phyloP scores from a whole-genome alignment of 2,888 invertebrate species.

The Syrphus vitripennis region DNA sequence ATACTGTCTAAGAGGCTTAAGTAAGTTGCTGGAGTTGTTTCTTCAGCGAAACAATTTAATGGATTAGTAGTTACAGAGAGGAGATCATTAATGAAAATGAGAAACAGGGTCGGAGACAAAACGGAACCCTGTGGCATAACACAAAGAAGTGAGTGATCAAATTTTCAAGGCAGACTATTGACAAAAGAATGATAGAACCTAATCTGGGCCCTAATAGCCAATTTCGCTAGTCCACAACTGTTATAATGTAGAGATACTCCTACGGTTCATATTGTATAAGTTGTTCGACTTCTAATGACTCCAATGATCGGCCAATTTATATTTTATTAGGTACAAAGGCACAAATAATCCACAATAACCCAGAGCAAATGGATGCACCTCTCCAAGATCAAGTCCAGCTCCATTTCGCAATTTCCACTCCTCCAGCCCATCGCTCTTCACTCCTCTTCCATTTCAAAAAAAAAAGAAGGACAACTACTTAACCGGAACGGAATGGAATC shows the following conservation, averaged over 20 bases:
- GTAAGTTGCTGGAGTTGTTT: no score
- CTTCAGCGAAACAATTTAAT: no score
- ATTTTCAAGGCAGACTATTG: no score
- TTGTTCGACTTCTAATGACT: constrained; percentile 62
- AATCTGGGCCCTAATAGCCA: not conserved
- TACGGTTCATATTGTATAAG: constrained; percentile 30
- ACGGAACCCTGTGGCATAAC: no score
- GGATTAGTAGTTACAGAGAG: no score
- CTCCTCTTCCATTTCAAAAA: not conserved
- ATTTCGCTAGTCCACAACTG: not conserved
- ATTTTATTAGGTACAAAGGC: constrained; percentile 66
- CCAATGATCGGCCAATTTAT: constrained; percentile 65
- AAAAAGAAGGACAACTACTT: constrained; percentile 53
- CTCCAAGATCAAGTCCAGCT: not conserved
- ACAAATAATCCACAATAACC: constrained; percentile 62
- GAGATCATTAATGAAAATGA: no score
- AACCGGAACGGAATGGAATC: constrained; percentile 71
- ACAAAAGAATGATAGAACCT: no score
- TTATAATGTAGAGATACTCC: not conserved
- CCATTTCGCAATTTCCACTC: not conserved
- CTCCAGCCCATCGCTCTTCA: not conserved
- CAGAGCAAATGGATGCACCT: constrained; percentile 34
- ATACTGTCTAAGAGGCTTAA: no score
- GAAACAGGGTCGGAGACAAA: no score
- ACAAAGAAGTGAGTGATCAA: no score